These are phyloP conservation scores for Helleia helle DNA, from an alignment of 2,888 invertebrate genomes.

Conservation along the genomic window DNA sequence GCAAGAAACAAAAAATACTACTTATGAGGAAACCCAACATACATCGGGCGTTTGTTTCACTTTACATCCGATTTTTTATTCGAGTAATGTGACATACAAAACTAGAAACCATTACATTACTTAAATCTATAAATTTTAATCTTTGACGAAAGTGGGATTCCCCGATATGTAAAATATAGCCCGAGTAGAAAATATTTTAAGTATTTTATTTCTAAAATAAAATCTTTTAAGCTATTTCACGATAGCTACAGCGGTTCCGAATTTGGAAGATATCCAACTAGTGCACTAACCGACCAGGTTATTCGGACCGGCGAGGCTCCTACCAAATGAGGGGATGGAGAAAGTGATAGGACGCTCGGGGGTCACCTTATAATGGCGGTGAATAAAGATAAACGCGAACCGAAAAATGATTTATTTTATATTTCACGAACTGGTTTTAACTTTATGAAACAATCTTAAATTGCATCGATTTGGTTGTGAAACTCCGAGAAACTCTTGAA, in stretches of 20 bases:
- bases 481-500: too few relatives aligned
- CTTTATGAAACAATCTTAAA: conserved; percentile 1
- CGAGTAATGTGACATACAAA: too few relatives aligned
- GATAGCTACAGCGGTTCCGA: conserved; percentile 14
- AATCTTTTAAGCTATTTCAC: conserved; percentile 6
- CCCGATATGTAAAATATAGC: conserved; percentile 1
- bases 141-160: too few relatives aligned
- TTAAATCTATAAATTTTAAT: too few relatives aligned
- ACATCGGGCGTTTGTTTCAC: too few relatives aligned
- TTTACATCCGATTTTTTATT: too few relatives aligned
- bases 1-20: too few relatives aligned
- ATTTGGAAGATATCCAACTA: conserved; percentile 57
- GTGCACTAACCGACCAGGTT: conserved; percentile 27
- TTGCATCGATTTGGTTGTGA: conserved; percentile 3
- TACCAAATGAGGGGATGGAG: not conserved
- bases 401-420: conserved; percentile 2
- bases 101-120: too few relatives aligned
- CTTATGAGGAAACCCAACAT: too few relatives aligned
- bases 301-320: conserved; percentile 20
- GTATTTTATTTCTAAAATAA: conserved; percentile 5
- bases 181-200: conserved; percentile 4
- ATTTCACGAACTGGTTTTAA: not conserved
- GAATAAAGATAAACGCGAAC: not conserved
- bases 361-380: not conserved
- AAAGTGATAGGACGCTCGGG: not conserved